These are phyloP conservation scores for Bombus ignitus DNA, from an alignment of 1,140 invertebrate species.

Conservation along the genomic window DNA sequence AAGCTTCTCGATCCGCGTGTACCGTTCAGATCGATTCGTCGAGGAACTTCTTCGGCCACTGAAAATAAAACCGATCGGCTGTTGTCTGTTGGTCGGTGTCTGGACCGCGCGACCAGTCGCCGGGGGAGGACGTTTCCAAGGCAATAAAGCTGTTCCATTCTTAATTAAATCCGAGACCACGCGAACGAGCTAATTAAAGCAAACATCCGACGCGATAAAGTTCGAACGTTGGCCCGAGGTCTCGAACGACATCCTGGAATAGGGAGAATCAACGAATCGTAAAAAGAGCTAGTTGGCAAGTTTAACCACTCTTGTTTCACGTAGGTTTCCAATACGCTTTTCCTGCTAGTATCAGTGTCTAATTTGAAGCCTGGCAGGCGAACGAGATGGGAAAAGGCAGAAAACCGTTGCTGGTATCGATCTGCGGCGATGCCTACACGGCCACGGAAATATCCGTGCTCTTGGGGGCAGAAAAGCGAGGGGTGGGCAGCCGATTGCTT, in stretches of 20 bases:
- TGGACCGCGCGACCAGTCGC: neutral
- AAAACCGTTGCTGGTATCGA: neutral
- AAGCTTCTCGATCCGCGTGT: constrained; percentile 11
- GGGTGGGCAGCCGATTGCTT: neutral
- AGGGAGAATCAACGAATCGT: neutral
- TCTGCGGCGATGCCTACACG: neutral
- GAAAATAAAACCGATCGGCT: neutral
- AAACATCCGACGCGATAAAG: constrained; percentile 48
- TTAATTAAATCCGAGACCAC: constrained; percentile 54
- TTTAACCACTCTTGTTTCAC: neutral
- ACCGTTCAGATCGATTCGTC: constrained; percentile 27
- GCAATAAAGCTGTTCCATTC: constrained; percentile 49
- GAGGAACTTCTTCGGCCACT: neutral
- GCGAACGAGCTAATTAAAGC: constrained; percentile 51
- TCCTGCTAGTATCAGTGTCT: neutral
- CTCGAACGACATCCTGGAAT: constrained; percentile 34
- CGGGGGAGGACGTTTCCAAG: constrained; percentile 18
- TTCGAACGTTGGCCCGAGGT: neutral
- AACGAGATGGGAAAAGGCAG: neutral
- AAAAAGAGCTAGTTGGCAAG: neutral
- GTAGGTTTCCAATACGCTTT: too few species aligned
- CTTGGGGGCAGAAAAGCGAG: neutral
- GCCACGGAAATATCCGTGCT: neutral
- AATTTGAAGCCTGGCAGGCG: neutral
- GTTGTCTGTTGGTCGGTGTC: too few species aligned